Percentiles rank a stretch among this genome's conserved stretches.
These are phyloP conservation scores for Ptychoptera contaminata DNA, from an alignment of 2,888 invertebrate species.

Conservation along the genomic window DNA sequence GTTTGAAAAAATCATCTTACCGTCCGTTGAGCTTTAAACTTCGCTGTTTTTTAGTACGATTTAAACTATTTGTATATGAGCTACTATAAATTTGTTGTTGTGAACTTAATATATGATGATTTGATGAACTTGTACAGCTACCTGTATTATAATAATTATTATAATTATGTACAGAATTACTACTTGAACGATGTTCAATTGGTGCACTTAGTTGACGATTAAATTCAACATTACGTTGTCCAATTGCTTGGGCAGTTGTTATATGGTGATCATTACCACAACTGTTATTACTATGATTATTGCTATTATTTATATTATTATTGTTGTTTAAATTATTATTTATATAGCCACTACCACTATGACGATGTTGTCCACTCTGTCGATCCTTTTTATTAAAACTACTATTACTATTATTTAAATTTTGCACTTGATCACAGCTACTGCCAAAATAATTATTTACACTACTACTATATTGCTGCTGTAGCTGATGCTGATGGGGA, in stretches of 20 bases:
- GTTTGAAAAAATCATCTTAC: too few relatives aligned
- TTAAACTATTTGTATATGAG: constrained; percentile 17
- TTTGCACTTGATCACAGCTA: too few relatives aligned
- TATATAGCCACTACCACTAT: neutral
- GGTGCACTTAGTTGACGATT: constrained; percentile 32
- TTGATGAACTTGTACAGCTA: constrained; percentile 8
- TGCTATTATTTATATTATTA: constrained; percentile 1
- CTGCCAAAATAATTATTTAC: too few relatives aligned
- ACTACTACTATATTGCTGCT: constrained; percentile 19
- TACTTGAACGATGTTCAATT: constrained; percentile 17
- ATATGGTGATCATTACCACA: constrained; percentile 23
- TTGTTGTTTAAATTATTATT: constrained; percentile 1
- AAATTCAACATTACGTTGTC: constrained; percentile 28
- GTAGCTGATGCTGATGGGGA: constrained; percentile 13
- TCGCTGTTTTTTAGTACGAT: constrained; percentile 16
- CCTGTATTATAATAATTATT: constrained; percentile 8
- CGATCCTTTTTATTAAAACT: neutral
- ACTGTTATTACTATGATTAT: constrained; percentile 1
- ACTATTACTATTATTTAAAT: too few relatives aligned
- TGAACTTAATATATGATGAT: constrained; percentile 5
- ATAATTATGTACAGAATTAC: constrained; percentile 9
- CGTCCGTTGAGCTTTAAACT: constrained; percentile 19
- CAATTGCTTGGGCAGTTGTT: constrained; percentile 21
- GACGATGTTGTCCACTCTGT: constrained; percentile 12
- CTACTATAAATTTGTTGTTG: constrained; percentile 2